These are phyloP conservation scores for Macrophya annulata DNA, from an alignment of 2,888 invertebrate genomes.

Conservation along the genomic window DNA sequence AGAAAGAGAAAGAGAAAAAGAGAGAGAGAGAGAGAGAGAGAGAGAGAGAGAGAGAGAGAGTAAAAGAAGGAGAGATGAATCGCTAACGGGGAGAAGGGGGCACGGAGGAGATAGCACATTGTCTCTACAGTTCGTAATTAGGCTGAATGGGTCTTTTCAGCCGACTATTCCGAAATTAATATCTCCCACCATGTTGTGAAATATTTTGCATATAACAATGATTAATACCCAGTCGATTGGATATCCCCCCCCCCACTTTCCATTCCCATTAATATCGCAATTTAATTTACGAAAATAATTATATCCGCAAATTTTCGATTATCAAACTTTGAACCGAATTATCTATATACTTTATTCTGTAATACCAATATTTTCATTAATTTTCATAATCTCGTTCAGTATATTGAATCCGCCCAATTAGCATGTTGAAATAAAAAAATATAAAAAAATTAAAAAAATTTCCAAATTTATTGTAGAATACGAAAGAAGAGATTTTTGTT, in stretches of 20 bases:
- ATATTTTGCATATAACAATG: conserved; percentile 61
- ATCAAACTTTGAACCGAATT: background rate
- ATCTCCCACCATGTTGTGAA: conserved; percentile 64
- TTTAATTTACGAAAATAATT: conserved; percentile 13
- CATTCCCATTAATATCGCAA: background rate
- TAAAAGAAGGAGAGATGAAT: conserved; percentile 56
- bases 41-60: conserved; percentile 54
- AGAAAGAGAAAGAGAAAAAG: conserved; percentile 57
- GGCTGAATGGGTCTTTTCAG: conserved; percentile 70
- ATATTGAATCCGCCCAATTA: background rate
- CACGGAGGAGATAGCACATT: conserved; percentile 60
- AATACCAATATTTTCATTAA: background rate
- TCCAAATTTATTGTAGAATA: too few species aligned
- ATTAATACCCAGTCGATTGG: background rate
- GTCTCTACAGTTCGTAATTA: conserved; percentile 66
- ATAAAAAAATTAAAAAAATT: too few species aligned
- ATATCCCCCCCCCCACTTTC: background rate
- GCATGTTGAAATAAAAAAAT: too few species aligned
- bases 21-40: conserved; percentile 46
- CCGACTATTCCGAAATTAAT: conserved; percentile 67
- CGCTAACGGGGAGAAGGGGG: conserved; percentile 49
- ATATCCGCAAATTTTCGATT: background rate
- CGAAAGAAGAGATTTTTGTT: too few species aligned
- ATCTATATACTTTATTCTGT: too few species aligned
- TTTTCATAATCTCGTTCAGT: background rate